phyloP scores from a whole-genome alignment of 2,797 vertebrate genomes.

The Falco biarmicus region DNA sequence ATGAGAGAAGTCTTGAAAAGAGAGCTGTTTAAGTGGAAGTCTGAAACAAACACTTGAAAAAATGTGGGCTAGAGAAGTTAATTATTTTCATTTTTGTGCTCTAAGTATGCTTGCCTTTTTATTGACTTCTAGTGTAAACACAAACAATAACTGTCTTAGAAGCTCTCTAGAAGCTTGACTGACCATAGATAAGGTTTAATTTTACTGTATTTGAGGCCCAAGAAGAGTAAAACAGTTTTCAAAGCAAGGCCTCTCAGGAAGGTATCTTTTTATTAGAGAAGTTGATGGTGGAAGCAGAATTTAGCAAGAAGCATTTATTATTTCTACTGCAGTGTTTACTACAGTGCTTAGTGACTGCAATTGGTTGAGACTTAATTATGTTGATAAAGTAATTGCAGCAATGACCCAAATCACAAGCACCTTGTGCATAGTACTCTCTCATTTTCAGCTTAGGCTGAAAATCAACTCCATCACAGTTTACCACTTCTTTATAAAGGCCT shows the following conservation, averaged over 20 bases:
- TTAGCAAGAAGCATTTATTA: conserved; percentile 3
- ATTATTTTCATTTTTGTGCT: background rate
- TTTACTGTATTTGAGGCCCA: background rate
- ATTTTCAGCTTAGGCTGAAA: background rate
- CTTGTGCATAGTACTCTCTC: background rate
- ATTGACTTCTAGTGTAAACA: background rate
- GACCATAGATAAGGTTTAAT: background rate
- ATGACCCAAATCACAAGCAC: background rate
- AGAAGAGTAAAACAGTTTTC: background rate
- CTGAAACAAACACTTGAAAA: conserved; percentile 19
- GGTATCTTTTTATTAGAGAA: background rate
- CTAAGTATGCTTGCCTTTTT: background rate
- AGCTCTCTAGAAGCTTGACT: background rate
- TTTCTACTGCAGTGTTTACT: conserved; percentile 32
- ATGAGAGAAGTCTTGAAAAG: background rate
- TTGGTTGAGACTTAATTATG: conserved; percentile 37
- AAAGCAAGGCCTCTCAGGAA: background rate
- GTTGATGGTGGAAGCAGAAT: background rate
- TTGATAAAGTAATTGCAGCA: conserved; percentile 18
- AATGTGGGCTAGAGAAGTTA: background rate
- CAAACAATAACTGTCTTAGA: background rate
- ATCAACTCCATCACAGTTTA: background rate
- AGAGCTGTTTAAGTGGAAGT: background rate
- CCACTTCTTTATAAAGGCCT: background rate
- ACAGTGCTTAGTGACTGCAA: background rate